phyloP scores from a whole-genome alignment of 2,888 invertebrate species.

The Cenopis cana region DNA sequence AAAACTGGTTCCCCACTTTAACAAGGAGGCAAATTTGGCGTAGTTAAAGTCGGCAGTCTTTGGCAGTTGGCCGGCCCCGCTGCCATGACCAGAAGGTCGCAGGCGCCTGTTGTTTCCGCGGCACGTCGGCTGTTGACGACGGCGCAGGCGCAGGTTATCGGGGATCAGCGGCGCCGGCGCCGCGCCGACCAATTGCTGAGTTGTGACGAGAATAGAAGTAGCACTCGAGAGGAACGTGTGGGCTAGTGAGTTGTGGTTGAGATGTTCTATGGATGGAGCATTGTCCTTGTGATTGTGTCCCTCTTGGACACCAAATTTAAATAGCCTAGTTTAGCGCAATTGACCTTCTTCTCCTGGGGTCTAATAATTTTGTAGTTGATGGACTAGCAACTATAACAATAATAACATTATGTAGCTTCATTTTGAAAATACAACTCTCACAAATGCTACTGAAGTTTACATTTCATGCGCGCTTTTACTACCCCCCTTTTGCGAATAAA shows the following conservation, averaged over 20 bases:
- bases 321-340: no score
- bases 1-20: slow-evolving; percentile 28
- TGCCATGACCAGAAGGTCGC: not conserved
- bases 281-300: not conserved
- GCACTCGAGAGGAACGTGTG: slow-evolving; percentile 6
- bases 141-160: slow-evolving; percentile 16
- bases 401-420: no score
- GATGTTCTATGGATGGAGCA: not conserved
- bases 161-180: slow-evolving; percentile 28
- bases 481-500: no score
- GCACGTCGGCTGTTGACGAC: not conserved
- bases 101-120: not conserved
- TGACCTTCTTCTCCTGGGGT: no score
- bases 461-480: no score
- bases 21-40: slow-evolving; percentile 29
- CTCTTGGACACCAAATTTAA: not conserved
- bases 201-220: slow-evolving; percentile 59
- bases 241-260: not conserved
- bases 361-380: no score
- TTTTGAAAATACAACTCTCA: no score
- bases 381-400: no score
- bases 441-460: no score
- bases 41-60: slow-evolving; percentile 33
- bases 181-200: slow-evolving; percentile 55
- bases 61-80: slow-evolving; percentile 11